Conservation (phyloP, 2,888 invertebrate species). For the Hanleya hanleyi region DNA sequence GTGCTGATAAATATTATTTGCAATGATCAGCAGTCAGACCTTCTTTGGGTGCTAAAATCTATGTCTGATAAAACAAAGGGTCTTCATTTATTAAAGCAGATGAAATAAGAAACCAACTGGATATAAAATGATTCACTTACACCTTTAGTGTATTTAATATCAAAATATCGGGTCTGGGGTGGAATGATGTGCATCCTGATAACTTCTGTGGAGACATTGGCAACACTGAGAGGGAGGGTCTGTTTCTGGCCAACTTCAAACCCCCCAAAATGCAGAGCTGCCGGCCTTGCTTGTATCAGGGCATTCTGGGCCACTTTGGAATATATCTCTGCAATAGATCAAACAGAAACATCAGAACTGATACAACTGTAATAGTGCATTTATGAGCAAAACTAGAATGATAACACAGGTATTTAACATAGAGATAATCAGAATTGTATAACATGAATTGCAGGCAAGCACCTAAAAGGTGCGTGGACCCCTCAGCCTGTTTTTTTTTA, state of each 20-base stretch:
- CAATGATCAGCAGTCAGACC: no score
- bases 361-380: no score
- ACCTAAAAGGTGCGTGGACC: no score
- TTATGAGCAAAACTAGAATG: no score
- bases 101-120: no score
- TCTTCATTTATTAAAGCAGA: not conserved
- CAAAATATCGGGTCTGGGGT: constrained; percentile 71
- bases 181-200: constrained; percentile 71
- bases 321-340: constrained; percentile 66
- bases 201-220: constrained; percentile 71
- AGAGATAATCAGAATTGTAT: no score
- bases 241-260: constrained; percentile 67
- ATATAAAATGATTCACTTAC: constrained; percentile 51
- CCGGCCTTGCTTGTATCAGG: constrained; percentile 67
- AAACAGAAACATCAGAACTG: no score
- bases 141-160: constrained; percentile 70
- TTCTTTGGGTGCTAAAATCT: not conserved
- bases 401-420: no score
- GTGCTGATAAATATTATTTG: no score
- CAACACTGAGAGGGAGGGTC: constrained; percentile 55
- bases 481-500: no score
- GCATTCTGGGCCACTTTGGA: constrained; percentile 68
- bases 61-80: no score
- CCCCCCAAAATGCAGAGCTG: constrained; percentile 70
- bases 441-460: no score